Conservation (phyloP, 2,888 invertebrate species). For the Leucophenga maculata region DNA sequence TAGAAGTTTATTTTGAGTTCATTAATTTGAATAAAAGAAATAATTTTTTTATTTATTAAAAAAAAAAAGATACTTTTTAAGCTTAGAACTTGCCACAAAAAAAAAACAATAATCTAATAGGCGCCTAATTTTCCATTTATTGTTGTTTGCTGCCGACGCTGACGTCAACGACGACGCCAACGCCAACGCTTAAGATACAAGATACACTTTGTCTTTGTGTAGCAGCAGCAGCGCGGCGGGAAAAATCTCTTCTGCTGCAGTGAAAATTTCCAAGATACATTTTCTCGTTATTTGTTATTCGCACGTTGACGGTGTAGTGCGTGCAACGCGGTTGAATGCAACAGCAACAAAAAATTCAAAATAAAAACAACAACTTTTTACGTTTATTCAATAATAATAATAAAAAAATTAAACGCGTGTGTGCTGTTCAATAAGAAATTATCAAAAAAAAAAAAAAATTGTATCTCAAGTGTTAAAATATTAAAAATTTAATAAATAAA, state of each 20-base stretch:
- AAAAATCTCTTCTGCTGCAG: conserved; percentile 62
- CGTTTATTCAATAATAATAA: background rate
- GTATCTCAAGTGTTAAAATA: conserved; percentile 19
- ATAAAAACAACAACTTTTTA: conserved; percentile 34
- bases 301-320: conserved; percentile 69
- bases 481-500: conserved; percentile 42
- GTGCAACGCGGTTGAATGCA: conserved; percentile 50
- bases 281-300: conserved; percentile 69
- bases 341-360: conserved; percentile 29
- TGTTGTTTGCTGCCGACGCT: conserved; percentile 28
- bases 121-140: conserved; percentile 3
- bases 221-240: conserved; percentile 45
- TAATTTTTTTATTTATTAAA: background rate
- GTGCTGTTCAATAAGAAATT: background rate
- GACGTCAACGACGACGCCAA: conserved; percentile 43
- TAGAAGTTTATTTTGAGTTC: background rate
- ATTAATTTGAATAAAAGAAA: conserved; percentile 3
- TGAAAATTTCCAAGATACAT: conserved; percentile 62
- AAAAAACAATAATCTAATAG: too few relatives aligned
- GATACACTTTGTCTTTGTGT: background rate
- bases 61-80: background rate
- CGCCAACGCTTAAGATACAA: conserved; percentile 41
- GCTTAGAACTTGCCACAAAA: too few relatives aligned
- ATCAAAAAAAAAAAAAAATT: background rate
- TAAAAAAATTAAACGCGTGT: background rate